Conservation (phyloP, 1,140 invertebrate genomes). For the Ephestia elutella region DNA sequence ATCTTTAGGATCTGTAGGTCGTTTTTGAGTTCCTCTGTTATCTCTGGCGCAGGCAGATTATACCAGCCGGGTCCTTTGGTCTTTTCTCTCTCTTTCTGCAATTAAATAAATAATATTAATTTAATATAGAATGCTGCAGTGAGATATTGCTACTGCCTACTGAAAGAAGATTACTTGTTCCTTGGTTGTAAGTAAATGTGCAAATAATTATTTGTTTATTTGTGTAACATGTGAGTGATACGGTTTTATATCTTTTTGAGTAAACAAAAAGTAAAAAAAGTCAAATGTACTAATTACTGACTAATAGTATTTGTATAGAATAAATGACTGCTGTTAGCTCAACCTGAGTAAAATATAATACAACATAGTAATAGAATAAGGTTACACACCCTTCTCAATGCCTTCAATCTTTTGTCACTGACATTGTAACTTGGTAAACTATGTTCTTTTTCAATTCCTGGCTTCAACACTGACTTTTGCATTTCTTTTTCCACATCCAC, state of each 20-base stretch:
- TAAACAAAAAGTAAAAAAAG: too few relatives aligned
- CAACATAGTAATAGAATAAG: not conserved
- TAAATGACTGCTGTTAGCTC: too few relatives aligned
- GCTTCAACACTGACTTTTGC: constrained; percentile 78
- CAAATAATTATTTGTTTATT: too few relatives aligned
- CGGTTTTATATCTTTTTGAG: too few relatives aligned
- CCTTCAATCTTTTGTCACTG: constrained; percentile 76
- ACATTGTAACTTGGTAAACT: constrained; percentile 77
- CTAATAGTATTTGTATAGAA: too few relatives aligned
- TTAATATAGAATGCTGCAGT: too few relatives aligned
- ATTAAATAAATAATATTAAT: constrained; percentile 18
- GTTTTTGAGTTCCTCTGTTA: constrained; percentile 90
- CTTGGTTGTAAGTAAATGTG: too few relatives aligned
- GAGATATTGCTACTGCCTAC: too few relatives aligned
- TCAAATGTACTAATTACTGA: too few relatives aligned
- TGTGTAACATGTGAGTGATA: too few relatives aligned
- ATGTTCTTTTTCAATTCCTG: constrained; percentile 80
- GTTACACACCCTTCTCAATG: constrained; percentile 75
- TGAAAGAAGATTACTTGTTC: too few relatives aligned
- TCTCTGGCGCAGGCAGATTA: constrained; percentile 87
- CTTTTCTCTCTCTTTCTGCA: constrained; percentile 78
- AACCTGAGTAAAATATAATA: too few relatives aligned
- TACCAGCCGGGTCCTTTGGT: constrained; percentile 93
- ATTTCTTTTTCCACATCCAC: constrained; percentile 76
- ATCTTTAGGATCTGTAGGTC: constrained; percentile 93